These are phyloP conservation scores for Ceramica pisi DNA, from an alignment of 2,888 invertebrate genomes.

Conservation along the genomic window DNA sequence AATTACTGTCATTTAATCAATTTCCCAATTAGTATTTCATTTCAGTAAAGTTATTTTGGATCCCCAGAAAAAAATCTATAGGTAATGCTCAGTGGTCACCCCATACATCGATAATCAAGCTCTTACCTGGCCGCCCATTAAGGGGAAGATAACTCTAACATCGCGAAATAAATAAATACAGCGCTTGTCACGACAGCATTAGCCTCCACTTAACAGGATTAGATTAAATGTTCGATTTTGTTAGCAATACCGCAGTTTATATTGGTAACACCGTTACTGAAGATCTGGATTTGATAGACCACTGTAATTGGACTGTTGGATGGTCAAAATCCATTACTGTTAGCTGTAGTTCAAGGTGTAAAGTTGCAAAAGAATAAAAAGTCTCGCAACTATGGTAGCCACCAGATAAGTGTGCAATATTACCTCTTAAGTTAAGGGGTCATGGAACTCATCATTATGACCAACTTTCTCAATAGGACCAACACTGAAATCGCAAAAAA, in stretches of 20 bases:
- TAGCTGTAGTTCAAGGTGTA: background rate
- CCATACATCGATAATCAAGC: constrained; percentile 74
- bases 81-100: constrained; percentile 48
- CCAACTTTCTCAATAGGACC: no score
- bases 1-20: no score
- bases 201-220: constrained; percentile 85
- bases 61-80: no score
- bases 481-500: no score
- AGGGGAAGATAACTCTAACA: constrained; percentile 77
- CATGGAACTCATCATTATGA: no score
- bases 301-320: constrained; percentile 41
- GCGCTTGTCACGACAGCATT: constrained; percentile 82
- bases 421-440: no score
- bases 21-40: no score
- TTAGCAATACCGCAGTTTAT: constrained; percentile 60
- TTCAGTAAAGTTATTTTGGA: no score
- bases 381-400: no score
- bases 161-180: constrained; percentile 79
- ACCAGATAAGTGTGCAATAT: no score
- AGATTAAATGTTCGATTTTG: constrained; percentile 76
- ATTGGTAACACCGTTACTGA: constrained; percentile 57
- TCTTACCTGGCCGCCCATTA: constrained; percentile 84
- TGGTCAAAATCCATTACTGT: constrained; percentile 2
- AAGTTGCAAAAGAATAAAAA: background rate
- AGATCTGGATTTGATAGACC: constrained; percentile 56